Percentiles rank a stretch among this genome's conserved stretches.
Evolutionary conservation across 2,888 invertebrate genomes (phyloP).

Genomic region (Chaitophorus viminalis): DNA sequence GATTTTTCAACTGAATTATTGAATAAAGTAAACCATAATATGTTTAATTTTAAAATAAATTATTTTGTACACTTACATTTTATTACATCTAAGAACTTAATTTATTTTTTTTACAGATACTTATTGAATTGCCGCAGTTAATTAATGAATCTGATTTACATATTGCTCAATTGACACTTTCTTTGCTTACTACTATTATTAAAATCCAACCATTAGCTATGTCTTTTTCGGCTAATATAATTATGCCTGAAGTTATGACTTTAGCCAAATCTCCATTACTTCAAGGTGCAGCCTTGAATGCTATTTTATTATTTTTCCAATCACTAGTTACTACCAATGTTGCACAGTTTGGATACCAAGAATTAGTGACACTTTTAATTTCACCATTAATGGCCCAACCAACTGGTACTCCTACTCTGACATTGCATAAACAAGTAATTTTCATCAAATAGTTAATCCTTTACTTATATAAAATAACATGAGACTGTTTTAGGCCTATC

Average conservation of each 20-base stretch:
- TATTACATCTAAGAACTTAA: slow-evolving; percentile 2
- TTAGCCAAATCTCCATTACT: slow-evolving; percentile 91
- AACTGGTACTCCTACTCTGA: slow-evolving; percentile 65
- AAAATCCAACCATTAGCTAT: slow-evolving; percentile 81
- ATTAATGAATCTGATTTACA: slow-evolving; percentile 95
- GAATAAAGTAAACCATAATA: slow-evolving; percentile 71
- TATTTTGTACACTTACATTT: too few species aligned
- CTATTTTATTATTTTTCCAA: slow-evolving; percentile 92
- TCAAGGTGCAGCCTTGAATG: slow-evolving; percentile 90
- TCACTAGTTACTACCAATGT: slow-evolving; percentile 87
- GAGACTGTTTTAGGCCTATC: slow-evolving; percentile 76
- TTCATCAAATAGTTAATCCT: neutral
- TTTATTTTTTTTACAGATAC: slow-evolving; percentile 70
- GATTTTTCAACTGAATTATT: slow-evolving; percentile 78
- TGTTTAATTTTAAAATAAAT: too few species aligned
- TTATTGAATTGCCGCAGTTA: slow-evolving; percentile 89
- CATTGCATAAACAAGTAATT: slow-evolving; percentile 71
- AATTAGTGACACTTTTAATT: slow-evolving; percentile 81
- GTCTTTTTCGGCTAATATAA: slow-evolving; percentile 77
- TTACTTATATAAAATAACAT: slow-evolving; percentile 1
- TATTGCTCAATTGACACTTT: slow-evolving; percentile 91
- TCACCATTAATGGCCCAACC: slow-evolving; percentile 73
- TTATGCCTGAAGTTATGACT: slow-evolving; percentile 85
- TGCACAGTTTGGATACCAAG: slow-evolving; percentile 82
- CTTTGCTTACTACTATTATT: slow-evolving; percentile 84